phyloP scores from a whole-genome alignment of 2,113 vertebrate species.

The Jaculus jaculus region DNA sequence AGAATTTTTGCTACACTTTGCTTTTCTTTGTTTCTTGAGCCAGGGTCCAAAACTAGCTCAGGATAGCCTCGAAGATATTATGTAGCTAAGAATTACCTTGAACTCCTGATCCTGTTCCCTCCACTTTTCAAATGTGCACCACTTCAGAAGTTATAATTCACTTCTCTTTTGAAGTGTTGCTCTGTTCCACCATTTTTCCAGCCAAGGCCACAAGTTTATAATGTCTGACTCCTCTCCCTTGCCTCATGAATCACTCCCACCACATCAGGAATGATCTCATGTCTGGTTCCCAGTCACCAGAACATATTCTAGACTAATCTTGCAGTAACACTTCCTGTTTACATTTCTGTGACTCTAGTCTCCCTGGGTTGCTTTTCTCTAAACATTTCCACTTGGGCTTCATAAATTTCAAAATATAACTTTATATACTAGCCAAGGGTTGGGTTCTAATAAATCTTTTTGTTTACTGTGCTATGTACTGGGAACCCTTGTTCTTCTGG shows the following conservation, averaged over 20 bases:
- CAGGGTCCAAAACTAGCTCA: background rate
- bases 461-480: background rate
- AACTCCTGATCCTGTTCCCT: background rate
- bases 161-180: background rate
- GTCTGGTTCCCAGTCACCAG: background rate
- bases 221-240: background rate
- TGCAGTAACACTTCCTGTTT: background rate
- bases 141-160: background rate
- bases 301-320: background rate
- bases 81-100: background rate
- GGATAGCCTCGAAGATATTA: background rate
- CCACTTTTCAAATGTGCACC: too few relatives aligned
- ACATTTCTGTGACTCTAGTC: background rate
- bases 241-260: background rate
- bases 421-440: background rate
- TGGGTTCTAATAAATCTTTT: background rate
- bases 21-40: too few relatives aligned
- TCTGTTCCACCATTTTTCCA: background rate
- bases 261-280: background rate
- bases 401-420: background rate
- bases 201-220: background rate
- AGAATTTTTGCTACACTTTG: too few relatives aligned
- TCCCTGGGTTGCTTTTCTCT: background rate
- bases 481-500: rapidly evolving
- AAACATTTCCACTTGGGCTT: background rate